These are phyloP conservation scores for Bibio marci DNA, from an alignment of 2,888 invertebrate species.

Conservation along the genomic window DNA sequence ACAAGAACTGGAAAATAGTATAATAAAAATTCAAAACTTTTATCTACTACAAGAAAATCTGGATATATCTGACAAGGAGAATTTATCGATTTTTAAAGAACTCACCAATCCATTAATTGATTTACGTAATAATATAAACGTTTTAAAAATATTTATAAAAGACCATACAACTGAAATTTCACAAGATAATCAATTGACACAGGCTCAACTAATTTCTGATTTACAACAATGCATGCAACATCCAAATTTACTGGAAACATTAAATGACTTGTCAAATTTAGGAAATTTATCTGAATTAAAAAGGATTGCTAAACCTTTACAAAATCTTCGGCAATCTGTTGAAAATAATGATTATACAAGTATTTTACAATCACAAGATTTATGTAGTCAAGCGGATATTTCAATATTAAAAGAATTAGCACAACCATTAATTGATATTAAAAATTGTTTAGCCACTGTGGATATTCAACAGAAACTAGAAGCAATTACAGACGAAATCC, in stretches of 20 bases:
- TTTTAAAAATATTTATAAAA: not conserved
- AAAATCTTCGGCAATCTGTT: not conserved
- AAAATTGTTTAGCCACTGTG: conserved; percentile 5
- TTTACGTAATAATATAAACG: not conserved
- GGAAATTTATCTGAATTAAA: conserved; percentile 8
- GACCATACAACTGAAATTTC: not conserved
- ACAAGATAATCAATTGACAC: not conserved
- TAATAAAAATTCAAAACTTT: conserved; percentile 14
- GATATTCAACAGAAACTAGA: conserved; percentile 7
- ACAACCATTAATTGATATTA: conserved; percentile 8
- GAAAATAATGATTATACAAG: conserved; percentile 10
- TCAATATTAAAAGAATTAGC: conserved; percentile 7
- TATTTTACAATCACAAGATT: conserved; percentile 14
- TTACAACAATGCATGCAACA: conserved; percentile 26
- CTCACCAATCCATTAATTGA: conserved; percentile 12
- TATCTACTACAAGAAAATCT: conserved; percentile 25
- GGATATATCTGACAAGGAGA: conserved; percentile 13
- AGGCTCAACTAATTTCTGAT: conserved; percentile 17
- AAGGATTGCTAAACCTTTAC: conserved; percentile 7
- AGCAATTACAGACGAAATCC: not conserved
- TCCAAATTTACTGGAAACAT: conserved; percentile 26
- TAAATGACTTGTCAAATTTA: conserved; percentile 14
- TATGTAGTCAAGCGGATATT: conserved; percentile 13
- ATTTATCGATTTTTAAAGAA: conserved; percentile 3
- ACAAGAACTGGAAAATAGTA: conserved; percentile 14